Evolutionary conservation across 2,888 invertebrate genomes (phyloP).

Genomic region (Lumbricus terrestris): DNA sequence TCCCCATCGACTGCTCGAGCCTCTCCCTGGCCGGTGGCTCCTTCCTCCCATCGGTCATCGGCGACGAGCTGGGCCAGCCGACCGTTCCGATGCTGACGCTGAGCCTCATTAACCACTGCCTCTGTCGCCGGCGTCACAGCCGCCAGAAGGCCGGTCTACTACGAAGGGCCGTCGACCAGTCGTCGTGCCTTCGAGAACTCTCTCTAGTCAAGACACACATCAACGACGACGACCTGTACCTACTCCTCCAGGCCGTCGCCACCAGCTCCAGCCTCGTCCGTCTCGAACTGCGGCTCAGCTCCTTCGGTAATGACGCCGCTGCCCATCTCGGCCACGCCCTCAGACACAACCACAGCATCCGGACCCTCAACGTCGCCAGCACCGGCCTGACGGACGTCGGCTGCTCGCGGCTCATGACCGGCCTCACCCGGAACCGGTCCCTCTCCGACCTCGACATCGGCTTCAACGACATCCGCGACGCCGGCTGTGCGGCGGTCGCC

Average conservation of each 20-base stretch:
- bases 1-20: constrained; percentile 30
- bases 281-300: constrained; percentile 52
- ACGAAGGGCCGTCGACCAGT: constrained; percentile 38
- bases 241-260: constrained; percentile 40
- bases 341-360: constrained; percentile 44
- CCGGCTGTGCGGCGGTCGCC: constrained; percentile 47
- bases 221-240: constrained; percentile 43
- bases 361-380: constrained; percentile 50
- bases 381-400: constrained; percentile 48
- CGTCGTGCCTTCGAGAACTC: constrained; percentile 46
- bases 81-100: constrained; percentile 52
- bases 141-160: constrained; percentile 45
- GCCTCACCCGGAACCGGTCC: constrained; percentile 43
- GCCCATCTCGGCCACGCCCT: constrained; percentile 45
- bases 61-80: neutral
- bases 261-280: constrained; percentile 41
- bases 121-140: too few species aligned
- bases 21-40: neutral
- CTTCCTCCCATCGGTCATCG: neutral
- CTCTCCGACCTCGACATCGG: constrained; percentile 54
- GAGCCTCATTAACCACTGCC: constrained; percentile 49
- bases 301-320: constrained; percentile 48
- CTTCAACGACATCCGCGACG: constrained; percentile 53
- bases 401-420: constrained; percentile 43
- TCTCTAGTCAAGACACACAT: constrained; percentile 52